These are phyloP conservation scores for Leucania comma DNA, from an alignment of 2,888 invertebrate genomes.

Conservation along the genomic window DNA sequence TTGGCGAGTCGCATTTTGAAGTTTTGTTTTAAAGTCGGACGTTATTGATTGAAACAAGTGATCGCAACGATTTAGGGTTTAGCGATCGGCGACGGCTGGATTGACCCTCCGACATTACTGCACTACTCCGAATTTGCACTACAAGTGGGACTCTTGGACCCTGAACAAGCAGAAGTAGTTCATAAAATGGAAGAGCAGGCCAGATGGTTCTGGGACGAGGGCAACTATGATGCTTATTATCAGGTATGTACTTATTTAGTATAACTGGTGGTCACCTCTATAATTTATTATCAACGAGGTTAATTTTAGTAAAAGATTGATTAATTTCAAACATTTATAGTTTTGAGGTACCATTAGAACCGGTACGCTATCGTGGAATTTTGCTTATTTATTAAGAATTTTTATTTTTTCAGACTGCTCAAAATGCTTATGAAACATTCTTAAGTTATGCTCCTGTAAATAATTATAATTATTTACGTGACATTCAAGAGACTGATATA, in stretches of 20 bases:
- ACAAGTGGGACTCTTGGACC: slow-evolving; percentile 51
- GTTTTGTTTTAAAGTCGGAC: too few species aligned
- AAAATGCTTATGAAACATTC: rapidly evolving
- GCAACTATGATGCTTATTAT: not conserved
- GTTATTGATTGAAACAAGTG: not conserved
- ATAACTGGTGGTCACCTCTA: not conserved
- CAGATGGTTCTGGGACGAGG: slow-evolving; percentile 38
- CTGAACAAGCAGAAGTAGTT: slow-evolving; percentile 31
- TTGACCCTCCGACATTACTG: slow-evolving; percentile 28
- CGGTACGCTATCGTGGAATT: not conserved
- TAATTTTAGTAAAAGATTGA: not conserved
- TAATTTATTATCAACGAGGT: too few species aligned
- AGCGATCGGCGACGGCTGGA: slow-evolving; percentile 23
- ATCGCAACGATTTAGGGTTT: not conserved
- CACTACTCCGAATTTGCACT: slow-evolving; percentile 35
- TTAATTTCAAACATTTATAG: not conserved
- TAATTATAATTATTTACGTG: slow-evolving; percentile 2
- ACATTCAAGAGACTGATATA: rapidly evolving
- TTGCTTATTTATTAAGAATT: too few species aligned
- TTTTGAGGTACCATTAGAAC: not conserved
- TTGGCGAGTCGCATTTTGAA: too few species aligned
- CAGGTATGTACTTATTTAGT: slow-evolving; percentile 2
- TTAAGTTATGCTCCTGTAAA: rapidly evolving
- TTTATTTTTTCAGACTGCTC: slow-evolving; percentile 13
- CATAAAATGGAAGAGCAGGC: slow-evolving; percentile 40